Evolutionary conservation across 1,140 invertebrate species (phyloP), one percentile per base, ranked within the genome.

Genomic region (Megathymus violae): DNA sequence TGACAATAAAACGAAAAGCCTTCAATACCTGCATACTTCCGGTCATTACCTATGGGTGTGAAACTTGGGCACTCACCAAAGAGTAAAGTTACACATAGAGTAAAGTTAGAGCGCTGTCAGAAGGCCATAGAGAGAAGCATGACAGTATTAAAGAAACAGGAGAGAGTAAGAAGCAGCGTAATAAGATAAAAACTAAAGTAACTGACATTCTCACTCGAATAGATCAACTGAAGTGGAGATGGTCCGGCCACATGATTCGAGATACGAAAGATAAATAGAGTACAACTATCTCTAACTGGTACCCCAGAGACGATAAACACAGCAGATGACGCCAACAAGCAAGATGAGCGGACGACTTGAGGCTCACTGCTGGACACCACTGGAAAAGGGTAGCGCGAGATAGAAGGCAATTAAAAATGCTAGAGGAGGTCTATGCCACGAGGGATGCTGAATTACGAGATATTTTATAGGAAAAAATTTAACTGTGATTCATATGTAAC

Each of bases 181-280:
- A 68, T 77, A 17, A 69, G 64, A 19, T 2, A n/a, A 68, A 70
- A 50, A 74, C 69, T 4, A 70, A 69, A 63, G 1, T 70, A 34
- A 69, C 50, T 36, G 69, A 77, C 44, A 61, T 74, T 25, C 56
- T 68, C 6, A 19, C 50, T 9, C 48, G 56, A 22, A 74, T 70
- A n/a, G 67, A 74, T 17, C 10, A 31, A 36, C 34, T 65, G 3
- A 73, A 71, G 43, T 68, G 67, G 64, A 64, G 46, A 31, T 69
- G 67, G 67, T 60, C 64, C 36, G 71, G 62, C 9, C 54, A 74
- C 68, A 59, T 60, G 64, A 3, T 38, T 62, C 9, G 44, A 52
- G 10, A 62, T 22, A 3, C 19, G 2, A 2, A 22, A 22, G 19
- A 22, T 2, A 22, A 22, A 5, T 22, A 5, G 19, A 22, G 19